phyloP scores from a whole-genome alignment of 2,888 invertebrate species.

The Capitulum mitella region DNA sequence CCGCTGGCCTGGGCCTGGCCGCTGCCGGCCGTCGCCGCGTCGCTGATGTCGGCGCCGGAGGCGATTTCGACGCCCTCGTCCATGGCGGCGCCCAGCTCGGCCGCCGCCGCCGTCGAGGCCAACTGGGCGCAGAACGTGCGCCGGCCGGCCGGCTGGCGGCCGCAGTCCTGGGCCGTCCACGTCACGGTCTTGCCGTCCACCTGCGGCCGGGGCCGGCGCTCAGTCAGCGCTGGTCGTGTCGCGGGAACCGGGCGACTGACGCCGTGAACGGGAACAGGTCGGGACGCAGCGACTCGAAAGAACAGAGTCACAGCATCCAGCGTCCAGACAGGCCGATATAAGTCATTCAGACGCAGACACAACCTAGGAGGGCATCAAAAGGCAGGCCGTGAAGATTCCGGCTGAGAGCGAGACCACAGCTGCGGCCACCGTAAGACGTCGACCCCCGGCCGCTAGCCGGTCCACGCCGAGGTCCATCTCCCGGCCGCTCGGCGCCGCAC shows the following conservation, averaged over 20 bases:
- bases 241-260: no score
- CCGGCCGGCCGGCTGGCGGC: background rate
- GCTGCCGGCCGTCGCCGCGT: background rate
- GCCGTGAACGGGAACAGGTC: no score
- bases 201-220: background rate
- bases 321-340: background rate
- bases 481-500: background rate
- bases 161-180: background rate
- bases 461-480: background rate
- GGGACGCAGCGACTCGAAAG: no score
- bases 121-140: background rate
- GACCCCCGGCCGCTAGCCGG: no score
- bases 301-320: background rate
- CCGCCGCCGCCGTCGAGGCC: background rate
- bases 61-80: slow-evolving; percentile 3
- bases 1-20: background rate
- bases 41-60: background rate
- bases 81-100: background rate
- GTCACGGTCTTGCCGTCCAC: background rate
- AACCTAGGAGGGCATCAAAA: background rate
- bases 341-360: no score
- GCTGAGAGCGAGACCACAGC: no score
- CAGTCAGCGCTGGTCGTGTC: no score
- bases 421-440: no score
- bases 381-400: background rate